A percentile compares a stretch with the other conserved stretches of the same genome.
Conservation (phyloP, 2,797 vertebrate species). For the Todus mexicanus region DNA sequence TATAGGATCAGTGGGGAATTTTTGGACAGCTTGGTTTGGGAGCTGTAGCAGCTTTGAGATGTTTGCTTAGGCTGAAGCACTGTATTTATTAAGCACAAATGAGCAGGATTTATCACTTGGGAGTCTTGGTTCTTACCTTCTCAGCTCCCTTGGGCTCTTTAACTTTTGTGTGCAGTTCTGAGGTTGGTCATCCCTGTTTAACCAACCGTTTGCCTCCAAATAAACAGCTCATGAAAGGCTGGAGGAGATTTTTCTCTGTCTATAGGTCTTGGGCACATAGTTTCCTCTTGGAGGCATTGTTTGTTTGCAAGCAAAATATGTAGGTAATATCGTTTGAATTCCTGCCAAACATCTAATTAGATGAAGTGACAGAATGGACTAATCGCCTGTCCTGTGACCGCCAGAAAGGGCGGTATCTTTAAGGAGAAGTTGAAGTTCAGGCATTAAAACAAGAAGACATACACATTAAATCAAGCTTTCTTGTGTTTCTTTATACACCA, state of each 20-base stretch:
- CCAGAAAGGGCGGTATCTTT: background rate
- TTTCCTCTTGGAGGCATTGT: background rate
- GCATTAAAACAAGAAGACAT: background rate
- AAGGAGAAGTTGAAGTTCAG: background rate
- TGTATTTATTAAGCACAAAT: background rate
- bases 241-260: background rate
- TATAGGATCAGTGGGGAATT: too few relatives aligned
- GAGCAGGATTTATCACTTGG: background rate
- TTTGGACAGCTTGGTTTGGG: too few relatives aligned
- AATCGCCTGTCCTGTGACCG: background rate
- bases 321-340: background rate
- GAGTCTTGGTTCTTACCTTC: background rate
- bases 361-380: background rate
- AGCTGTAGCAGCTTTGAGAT: background rate
- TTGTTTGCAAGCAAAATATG: background rate
- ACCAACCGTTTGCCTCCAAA: background rate
- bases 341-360: background rate
- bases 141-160: background rate
- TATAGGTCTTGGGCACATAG: background rate
- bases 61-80: background rate
- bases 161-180: too few relatives aligned
- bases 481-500: too few relatives aligned
- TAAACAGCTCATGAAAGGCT: background rate
- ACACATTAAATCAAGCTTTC: background rate
- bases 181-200: background rate